These are phyloP conservation scores for Xanthorhoe spadicearia DNA, from an alignment of 2,888 invertebrate genomes.

Conservation along the genomic window DNA sequence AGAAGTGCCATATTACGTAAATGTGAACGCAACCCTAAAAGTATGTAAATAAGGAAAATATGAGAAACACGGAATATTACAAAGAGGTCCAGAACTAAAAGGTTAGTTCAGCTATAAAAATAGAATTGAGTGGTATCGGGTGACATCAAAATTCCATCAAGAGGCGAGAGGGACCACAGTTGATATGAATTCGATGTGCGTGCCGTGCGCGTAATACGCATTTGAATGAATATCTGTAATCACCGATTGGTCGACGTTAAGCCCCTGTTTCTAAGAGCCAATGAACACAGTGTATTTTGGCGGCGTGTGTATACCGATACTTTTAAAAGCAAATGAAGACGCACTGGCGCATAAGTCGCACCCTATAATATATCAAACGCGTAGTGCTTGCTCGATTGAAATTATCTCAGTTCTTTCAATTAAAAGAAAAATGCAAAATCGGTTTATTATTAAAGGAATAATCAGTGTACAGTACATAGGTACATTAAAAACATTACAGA, in stretches of 20 bases:
- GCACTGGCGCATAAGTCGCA: no score
- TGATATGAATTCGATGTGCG: constrained; percentile 76
- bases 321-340: no score
- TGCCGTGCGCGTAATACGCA: constrained; percentile 54
- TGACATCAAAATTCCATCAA: constrained; percentile 76
- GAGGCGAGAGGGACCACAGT: constrained; percentile 53
- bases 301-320: no score
- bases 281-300: no score
- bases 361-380: no score
- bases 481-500: no score
- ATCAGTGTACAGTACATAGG: no score
- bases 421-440: no score
- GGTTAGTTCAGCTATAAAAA: constrained; percentile 39
- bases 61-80: not conserved
- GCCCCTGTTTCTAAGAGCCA: not conserved
- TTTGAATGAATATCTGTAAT: constrained; percentile 49
- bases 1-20: not conserved
- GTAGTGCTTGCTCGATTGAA: no score
- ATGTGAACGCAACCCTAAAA: not conserved
- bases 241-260: constrained; percentile 29
- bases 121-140: constrained; percentile 46
- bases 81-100: constrained; percentile 27
- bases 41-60: not conserved
- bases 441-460: no score
- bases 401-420: no score